Conservation (phyloP, 2,797 vertebrate species). For the Echiichthys vipera region DNA sequence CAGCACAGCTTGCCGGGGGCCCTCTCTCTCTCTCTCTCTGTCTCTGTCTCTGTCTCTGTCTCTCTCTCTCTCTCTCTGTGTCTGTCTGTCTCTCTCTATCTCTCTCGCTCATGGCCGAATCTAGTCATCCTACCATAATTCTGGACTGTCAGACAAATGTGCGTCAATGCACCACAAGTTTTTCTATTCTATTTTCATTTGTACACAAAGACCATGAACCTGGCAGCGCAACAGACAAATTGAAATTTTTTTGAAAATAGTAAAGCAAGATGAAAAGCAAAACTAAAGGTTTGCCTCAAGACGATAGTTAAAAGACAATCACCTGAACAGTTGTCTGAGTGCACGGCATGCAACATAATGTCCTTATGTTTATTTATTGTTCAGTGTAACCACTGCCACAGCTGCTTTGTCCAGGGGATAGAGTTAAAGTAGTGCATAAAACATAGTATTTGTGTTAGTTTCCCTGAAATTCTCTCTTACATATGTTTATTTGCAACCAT, state of each 20-base stretch:
- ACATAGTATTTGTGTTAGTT: constrained; percentile 50
- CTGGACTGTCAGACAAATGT: constrained; percentile 79
- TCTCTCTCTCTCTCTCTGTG: constrained; percentile 34
- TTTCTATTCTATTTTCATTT: constrained; percentile 70
- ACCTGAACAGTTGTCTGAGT: constrained; percentile 72
- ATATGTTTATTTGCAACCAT: constrained; percentile 17
- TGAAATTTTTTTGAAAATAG: constrained; percentile 60
- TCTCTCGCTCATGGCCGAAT: constrained; percentile 60
- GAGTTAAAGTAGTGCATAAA: constrained; percentile 49
- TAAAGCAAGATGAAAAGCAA: constrained; percentile 61
- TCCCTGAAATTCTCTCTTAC: constrained; percentile 26
- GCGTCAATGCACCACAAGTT: constrained; percentile 64
- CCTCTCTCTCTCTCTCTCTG: constrained; percentile 62
- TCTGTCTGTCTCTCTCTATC: constrained; percentile 39
- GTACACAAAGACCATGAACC: constrained; percentile 70
- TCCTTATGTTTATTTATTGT: constrained; percentile 65
- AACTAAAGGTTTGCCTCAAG: constrained; percentile 60
- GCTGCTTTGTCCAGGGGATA: constrained; percentile 56
- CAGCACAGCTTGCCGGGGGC: constrained; percentile 85
- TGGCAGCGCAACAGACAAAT: constrained; percentile 73
- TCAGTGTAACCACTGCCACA: constrained; percentile 43
- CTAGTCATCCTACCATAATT: constrained; percentile 73
- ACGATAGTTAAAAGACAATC: constrained; percentile 67
- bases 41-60: constrained; percentile 53
- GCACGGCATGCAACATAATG: constrained; percentile 50